Conservation (phyloP, 2,888 invertebrate genomes). For the Nineta flava region DNA sequence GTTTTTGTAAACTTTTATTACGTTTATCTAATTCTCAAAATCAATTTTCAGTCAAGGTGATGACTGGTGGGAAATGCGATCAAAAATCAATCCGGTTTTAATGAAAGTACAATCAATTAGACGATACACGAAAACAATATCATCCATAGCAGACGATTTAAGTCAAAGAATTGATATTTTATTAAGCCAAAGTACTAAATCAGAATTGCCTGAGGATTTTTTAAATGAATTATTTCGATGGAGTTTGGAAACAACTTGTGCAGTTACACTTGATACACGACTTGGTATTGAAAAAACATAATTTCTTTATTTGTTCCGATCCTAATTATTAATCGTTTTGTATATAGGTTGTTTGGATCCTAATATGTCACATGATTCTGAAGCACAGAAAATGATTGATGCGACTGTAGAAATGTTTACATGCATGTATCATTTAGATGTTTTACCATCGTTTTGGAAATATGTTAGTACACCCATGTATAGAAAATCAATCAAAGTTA, state of each 20-base stretch:
- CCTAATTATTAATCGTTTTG: too few relatives aligned
- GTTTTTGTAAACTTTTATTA: not conserved
- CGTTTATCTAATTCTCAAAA: not conserved
- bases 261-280: slow-evolving; percentile 25
- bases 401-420: slow-evolving; percentile 18
- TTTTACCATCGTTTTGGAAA: slow-evolving; percentile 22
- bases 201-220: slow-evolving; percentile 27
- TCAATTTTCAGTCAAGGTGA: slow-evolving; percentile 29
- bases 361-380: slow-evolving; percentile 20
- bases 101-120: slow-evolving; percentile 29
- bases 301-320: too few relatives aligned
- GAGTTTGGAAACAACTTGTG: slow-evolving; percentile 39
- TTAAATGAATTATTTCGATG: slow-evolving; percentile 39
- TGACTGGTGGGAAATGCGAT: slow-evolving; percentile 35
- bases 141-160: slow-evolving; percentile 19
- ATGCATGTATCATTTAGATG: slow-evolving; percentile 21
- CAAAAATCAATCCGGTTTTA: slow-evolving; percentile 34
- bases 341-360: slow-evolving; percentile 24
- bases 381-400: slow-evolving; percentile 28
- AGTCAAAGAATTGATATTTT: slow-evolving; percentile 15
- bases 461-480: slow-evolving; percentile 20
- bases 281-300: slow-evolving; percentile 15
- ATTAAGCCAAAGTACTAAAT: slow-evolving; percentile 10
- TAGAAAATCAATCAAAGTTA: slow-evolving; percentile 20
- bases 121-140: slow-evolving; percentile 20